These are phyloP conservation scores for Panorpa germanica DNA, from an alignment of 2,888 invertebrate species.

Conservation along the genomic window DNA sequence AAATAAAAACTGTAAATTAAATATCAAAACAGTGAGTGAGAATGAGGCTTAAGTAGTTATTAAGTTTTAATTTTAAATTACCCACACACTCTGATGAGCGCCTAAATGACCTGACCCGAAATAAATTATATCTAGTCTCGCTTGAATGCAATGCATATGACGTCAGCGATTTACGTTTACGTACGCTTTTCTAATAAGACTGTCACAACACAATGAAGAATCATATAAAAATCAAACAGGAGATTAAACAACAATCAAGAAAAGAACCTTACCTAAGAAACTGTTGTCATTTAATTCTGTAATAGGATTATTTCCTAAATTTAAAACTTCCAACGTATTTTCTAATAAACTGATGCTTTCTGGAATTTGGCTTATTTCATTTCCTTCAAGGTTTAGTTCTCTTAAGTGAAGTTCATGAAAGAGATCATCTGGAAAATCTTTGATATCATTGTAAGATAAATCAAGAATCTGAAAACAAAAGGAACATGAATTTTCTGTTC, in stretches of 20 bases:
- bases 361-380: conserved; percentile 37
- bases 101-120: too few species aligned
- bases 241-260: conserved; percentile 9
- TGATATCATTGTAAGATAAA: conserved; percentile 35
- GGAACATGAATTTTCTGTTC: conserved; percentile 3
- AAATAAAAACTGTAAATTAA: too few species aligned
- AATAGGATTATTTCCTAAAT: conserved; percentile 40
- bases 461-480: conserved; percentile 27
- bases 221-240: too few species aligned
- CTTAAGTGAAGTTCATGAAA: conserved; percentile 30
- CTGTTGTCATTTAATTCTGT: conserved; percentile 34
- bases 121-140: too few species aligned
- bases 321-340: conserved; percentile 32
- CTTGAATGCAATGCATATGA: too few species aligned
- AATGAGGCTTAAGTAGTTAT: too few species aligned
- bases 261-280: conserved; percentile 30
- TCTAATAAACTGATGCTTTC: conserved; percentile 31
- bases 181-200: not conserved
- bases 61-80: too few species aligned
- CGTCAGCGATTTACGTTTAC: too few species aligned
- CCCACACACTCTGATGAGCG: too few species aligned
- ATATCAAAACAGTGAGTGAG: too few species aligned
- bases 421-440: conserved; percentile 31
- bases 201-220: not conserved
- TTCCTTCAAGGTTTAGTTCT: conserved; percentile 37